These are phyloP conservation scores for Drosophila elegans DNA, from an alignment of 1,140 invertebrate species.

Conservation along the genomic window DNA sequence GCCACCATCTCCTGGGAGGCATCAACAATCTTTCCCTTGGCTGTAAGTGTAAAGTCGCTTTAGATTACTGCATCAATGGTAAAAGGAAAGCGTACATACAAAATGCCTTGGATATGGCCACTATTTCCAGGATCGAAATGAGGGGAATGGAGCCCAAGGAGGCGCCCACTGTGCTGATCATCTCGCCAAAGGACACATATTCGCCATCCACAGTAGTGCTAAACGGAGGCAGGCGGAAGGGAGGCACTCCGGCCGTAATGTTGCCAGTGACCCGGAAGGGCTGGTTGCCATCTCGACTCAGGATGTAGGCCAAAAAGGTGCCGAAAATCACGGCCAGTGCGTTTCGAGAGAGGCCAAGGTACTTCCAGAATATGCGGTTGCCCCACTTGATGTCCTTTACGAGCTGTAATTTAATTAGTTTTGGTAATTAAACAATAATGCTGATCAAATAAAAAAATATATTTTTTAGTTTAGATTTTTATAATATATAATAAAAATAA, in stretches of 20 bases:
- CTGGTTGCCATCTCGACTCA: conserved; percentile 86
- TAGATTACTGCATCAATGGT: not conserved
- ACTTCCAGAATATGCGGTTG: conserved; percentile 90
- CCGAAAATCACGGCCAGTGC: conserved; percentile 91
- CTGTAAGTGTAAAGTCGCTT: conserved; percentile 85
- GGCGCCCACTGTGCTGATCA: conserved; percentile 88
- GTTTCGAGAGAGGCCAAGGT: conserved; percentile 92
- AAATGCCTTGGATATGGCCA: conserved; percentile 95
- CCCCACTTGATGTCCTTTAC: conserved; percentile 86
- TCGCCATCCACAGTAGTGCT: conserved; percentile 85
- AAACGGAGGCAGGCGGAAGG: conserved; percentile 88
- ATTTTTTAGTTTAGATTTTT: too few relatives aligned
- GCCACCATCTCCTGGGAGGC: conserved; percentile 94
- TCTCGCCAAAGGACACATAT: conserved; percentile 86
- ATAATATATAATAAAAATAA: too few relatives aligned
- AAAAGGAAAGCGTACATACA: conserved; percentile 85
- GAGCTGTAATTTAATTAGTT: conserved; percentile 87
- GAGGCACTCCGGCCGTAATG: conserved; percentile 88
- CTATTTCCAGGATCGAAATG: conserved; percentile 91
- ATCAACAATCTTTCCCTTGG: conserved; percentile 91
- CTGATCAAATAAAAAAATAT: not conserved
- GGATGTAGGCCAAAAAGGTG: conserved; percentile 88
- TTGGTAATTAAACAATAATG: not conserved
- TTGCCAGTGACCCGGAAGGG: conserved; percentile 89
- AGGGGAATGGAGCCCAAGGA: conserved; percentile 90